A percentile compares a stretch with the other conserved stretches of the same genome.
Conservation (phyloP, 2,113 vertebrate species). For the Clarias gariepinus region DNA sequence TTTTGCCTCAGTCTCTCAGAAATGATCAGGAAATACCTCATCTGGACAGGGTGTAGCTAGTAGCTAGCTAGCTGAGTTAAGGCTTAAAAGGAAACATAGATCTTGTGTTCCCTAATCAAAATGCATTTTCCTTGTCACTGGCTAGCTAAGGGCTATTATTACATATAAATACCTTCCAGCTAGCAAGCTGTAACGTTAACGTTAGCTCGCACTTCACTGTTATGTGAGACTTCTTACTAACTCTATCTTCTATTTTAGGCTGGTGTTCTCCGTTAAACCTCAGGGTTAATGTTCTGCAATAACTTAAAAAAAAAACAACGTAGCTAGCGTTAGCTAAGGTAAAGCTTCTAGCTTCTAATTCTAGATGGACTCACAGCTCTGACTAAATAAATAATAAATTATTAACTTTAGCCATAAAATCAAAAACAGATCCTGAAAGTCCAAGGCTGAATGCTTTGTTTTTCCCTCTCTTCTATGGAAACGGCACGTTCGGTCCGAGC, state of each 20-base stretch:
- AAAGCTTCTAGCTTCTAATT: neutral
- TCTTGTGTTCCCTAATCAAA: no score
- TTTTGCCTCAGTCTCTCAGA: no score
- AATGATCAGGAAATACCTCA: no score
- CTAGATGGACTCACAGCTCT: neutral
- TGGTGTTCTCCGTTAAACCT: neutral
- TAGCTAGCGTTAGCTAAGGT: neutral
- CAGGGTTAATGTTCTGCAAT: neutral
- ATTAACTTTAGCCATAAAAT: neutral
- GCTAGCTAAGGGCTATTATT: neutral
- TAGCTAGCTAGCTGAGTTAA: no score
- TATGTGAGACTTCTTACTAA: neutral
- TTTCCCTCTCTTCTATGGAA: neutral
- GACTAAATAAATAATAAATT: neutral
- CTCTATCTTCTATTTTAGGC: neutral
- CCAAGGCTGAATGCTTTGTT: neutral
- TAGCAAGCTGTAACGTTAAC: neutral
- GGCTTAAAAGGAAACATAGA: no score
- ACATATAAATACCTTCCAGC: neutral
- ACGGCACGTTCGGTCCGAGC: neutral
- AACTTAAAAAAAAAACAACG: neutral
- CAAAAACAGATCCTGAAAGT: neutral
- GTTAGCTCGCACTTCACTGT: neutral
- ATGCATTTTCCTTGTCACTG: neutral
- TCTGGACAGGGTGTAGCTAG: no score